Percentiles rank a stretch among this genome's conserved stretches.
Evolutionary conservation across 2,113 vertebrate species (phyloP).

Genomic region (Ageneiosus marmoratus): DNA sequence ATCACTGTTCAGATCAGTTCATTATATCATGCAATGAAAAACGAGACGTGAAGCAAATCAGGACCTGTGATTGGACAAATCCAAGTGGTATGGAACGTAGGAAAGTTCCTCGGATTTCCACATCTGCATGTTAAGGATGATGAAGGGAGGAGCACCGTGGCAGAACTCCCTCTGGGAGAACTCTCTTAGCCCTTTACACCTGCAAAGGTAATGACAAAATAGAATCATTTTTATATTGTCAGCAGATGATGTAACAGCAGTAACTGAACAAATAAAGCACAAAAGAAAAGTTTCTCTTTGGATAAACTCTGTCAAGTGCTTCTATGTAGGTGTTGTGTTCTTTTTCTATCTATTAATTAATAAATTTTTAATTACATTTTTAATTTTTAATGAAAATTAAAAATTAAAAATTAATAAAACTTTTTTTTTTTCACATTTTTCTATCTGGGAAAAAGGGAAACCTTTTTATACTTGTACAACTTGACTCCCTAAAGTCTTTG

Average conservation of each 20-base stretch:
- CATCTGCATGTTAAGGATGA: slow-evolving; percentile 89
- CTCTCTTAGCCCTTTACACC: slow-evolving; percentile 82
- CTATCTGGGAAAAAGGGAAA: no score
- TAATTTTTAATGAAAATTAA: no score
- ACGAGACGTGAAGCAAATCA: not conserved
- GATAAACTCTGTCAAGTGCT: no score
- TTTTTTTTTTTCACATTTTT: no score
- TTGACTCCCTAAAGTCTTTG: no score
- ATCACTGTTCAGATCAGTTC: not conserved
- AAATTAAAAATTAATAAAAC: no score
- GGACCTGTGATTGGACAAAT: slow-evolving; percentile 80
- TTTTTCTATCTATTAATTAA: no score
- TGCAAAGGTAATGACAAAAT: slow-evolving; percentile 50
- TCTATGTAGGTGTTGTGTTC: no score
- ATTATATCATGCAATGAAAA: not conserved
- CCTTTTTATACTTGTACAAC: no score
- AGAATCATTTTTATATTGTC: not conserved
- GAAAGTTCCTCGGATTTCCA: slow-evolving; percentile 88
- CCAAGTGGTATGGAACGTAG: slow-evolving; percentile 84
- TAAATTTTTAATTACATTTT: no score
- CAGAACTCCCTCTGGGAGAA: slow-evolving; percentile 84
- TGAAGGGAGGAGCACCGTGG: slow-evolving; percentile 83
- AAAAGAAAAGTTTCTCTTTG: not conserved
- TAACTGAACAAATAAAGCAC: not conserved
- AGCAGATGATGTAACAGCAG: not conserved